Base-by-base conservation (phyloP, 2,888 invertebrate species). In the Meta bourneti region DNA sequence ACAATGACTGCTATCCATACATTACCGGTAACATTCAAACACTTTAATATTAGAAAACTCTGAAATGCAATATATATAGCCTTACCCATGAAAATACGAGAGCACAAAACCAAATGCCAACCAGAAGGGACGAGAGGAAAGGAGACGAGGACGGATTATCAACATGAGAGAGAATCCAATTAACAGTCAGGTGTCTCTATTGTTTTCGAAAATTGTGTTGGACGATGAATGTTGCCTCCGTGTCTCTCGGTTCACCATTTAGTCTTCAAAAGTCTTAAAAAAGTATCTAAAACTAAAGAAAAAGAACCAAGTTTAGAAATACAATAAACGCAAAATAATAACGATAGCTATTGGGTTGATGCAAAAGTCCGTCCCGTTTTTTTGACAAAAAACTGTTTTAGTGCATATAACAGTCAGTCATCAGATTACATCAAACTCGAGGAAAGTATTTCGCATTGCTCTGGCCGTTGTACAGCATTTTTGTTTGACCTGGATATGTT, bases 91-190 rank as follows among this genome's bases (percentile, higher is more conserved):
- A 0, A 81, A 20, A 77, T 74, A 81, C 9, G 82, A 89, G 19
- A 82, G 81, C 19, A 89, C 13, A 16, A 86, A 9, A 69, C 75
- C 81, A 16, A 89, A 4, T 69, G 48, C 89, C 51, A 89, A 69
- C 89, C 82, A 89, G 49, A 61, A 54, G 16, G 79, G 79, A 54
- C 20, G 19, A 19, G 19, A 51, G 75, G 52, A 79, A n/a, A 79
- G 8, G 19, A 52, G 19, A 51, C 61, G 75, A 9, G 88, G 80
- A 81, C 88, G 88, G 88, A 88, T 74, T 72, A 49, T 74, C 80
- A 16, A 52, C 74, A 88, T 88, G 72, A 69, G 71, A 72, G 74
- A 80, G n/a, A 34, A 11, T 19, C 34, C 77, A 49, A 48, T 16
- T 9, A 61, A 19, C 20, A 71, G 86, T 86, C 86, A 86, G 70